Evolutionary conservation across 2,888 invertebrate species (phyloP), one percentile per base, ranked within the genome.

Genomic region (Therioaphis trifolii): DNA sequence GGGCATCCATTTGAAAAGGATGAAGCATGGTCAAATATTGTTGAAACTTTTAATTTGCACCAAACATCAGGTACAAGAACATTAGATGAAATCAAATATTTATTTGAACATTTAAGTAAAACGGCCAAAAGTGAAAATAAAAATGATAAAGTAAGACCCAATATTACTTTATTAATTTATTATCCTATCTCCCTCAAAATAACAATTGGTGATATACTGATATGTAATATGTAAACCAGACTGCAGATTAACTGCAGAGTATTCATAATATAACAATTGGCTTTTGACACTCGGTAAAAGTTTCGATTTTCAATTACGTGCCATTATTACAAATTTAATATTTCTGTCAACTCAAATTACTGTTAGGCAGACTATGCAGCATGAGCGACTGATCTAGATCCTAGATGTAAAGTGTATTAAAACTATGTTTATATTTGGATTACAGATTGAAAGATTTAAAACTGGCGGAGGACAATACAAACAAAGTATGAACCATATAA

Each of bases 31-130:
- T 63, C 61, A 63, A 63, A 63, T 63, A 7, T 63, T 29, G 5
- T 63, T 15, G 61, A 63, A 63, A 29, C 61, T 5, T 63, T 29
- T 63, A 63, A 63, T 63, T 63, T 63, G 61, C 61, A 63, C 18
- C 61, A 63, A 63, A 29, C 61, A 29, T 63, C 61, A 63, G 61
- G 61, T 63, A 2, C 7, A 63, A 63, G 18, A 63, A 63, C 27
- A 63, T 0, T 29, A 15, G 27, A 29, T 7, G 61, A 63, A 63
- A 63, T 29, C 29, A 63, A 63, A 63, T 63, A 63, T 63, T 63
- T 63, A 63, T 63, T 63, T 18, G 61, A 63, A 63, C 0, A 63
- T 63, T 63, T 63, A 29, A 63, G 61, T 63, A 63, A 63, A 63
- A 63, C 61, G 0, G 61, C 29, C 7, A 63, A 63, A 63, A 63